Evolutionary conservation across 2,113 vertebrate genomes (phyloP).

Genomic region (Callorhinus ursinus): DNA sequence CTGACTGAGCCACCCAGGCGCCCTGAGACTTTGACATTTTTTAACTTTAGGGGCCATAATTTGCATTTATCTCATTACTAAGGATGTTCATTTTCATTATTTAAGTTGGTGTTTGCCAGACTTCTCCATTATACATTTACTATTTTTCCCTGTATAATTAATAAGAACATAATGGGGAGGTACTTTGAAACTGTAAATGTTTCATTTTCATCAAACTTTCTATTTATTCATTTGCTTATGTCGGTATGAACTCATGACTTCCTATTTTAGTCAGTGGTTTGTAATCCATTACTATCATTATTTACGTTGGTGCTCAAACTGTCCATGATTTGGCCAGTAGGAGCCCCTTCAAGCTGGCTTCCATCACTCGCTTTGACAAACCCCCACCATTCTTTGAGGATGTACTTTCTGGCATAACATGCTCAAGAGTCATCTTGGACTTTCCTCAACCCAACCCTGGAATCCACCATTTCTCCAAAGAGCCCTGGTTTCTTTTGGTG

Average conservation of each 20-base stretch:
- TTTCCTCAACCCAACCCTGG: not conserved
- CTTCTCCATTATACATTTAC: not conserved
- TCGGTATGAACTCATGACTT: not conserved
- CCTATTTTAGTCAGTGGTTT: not conserved
- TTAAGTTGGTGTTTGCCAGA: not conserved
- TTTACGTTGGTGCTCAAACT: not conserved
- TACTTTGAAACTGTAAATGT: not conserved
- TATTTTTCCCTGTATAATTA: not conserved
- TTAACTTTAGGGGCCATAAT: not conserved
- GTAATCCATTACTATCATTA: not conserved
- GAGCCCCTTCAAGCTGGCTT: not conserved
- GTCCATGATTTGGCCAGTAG: not conserved
- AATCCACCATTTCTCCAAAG: not conserved
- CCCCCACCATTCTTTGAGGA: not conserved
- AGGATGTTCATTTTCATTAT: not conserved
- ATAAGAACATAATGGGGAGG: not conserved
- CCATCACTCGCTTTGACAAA: not conserved
- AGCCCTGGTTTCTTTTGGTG: not conserved
- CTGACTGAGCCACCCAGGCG: not conserved
- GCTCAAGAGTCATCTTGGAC: not conserved
- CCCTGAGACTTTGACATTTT: not conserved
- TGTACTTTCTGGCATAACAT: not conserved
- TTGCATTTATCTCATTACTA: not conserved
- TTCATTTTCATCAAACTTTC: constrained; percentile 22
- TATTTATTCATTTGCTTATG: not conserved